Conservation (phyloP, 2,113 vertebrate genomes). For the Crocuta crocuta region DNA sequence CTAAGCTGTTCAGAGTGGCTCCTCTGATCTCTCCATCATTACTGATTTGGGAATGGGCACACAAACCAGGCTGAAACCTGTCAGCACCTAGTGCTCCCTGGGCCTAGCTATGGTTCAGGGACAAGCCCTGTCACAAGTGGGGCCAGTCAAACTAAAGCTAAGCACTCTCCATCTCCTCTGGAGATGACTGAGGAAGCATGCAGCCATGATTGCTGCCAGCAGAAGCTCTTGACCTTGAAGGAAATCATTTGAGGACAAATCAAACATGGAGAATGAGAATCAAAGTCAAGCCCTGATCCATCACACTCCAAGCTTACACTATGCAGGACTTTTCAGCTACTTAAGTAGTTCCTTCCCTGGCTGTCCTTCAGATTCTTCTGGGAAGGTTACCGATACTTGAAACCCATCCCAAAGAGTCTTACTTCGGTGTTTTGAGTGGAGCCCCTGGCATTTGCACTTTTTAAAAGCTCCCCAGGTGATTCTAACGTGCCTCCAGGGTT, state of each 20-base stretch:
- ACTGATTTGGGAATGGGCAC: not conserved
- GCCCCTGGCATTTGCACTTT: not conserved
- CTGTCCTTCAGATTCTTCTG: not conserved
- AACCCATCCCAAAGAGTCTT: not conserved
- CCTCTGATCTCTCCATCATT: not conserved
- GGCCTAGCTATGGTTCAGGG: not conserved
- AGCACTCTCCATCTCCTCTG: not conserved
- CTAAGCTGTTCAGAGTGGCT: not conserved
- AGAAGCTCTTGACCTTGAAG: not conserved
- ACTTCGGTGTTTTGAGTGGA: not conserved
- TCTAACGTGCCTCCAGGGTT: not conserved
- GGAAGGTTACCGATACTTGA: not conserved
- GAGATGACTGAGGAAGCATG: not conserved
- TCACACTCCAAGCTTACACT: not conserved
- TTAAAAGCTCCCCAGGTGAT: not conserved
- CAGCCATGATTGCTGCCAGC: not conserved
- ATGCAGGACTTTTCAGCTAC: not conserved
- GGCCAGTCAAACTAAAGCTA: not conserved
- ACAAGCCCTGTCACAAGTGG: not conserved
- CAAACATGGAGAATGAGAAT: not conserved
- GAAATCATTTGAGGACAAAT: slow-evolving; percentile 21
- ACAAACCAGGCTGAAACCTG: not conserved
- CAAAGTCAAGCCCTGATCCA: not conserved
- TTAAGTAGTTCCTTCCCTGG: slow-evolving; percentile 7
- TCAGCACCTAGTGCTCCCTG: not conserved